A percentile compares a stretch with the other conserved stretches of the same genome.
Conservation (phyloP, 1,140 invertebrate species). For the Drosophila gunungcola region DNA sequence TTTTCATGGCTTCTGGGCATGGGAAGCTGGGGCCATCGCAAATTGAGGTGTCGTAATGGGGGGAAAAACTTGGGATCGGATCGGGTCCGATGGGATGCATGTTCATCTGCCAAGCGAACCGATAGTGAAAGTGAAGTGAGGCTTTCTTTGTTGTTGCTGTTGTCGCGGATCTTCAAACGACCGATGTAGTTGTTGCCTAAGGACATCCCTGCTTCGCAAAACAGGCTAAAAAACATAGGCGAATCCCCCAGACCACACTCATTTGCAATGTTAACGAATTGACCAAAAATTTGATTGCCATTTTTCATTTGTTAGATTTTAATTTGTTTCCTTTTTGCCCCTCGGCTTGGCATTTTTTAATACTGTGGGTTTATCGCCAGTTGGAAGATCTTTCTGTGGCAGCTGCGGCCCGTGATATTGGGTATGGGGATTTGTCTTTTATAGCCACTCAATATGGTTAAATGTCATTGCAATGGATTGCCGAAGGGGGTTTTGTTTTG, state of each 20-base stretch:
- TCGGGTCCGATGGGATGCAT: constrained; percentile 35
- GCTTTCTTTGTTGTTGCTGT: constrained; percentile 50
- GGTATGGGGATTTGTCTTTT: constrained; percentile 31
- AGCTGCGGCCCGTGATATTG: constrained; percentile 34
- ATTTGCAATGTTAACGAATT: constrained; percentile 74
- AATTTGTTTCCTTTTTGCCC: constrained; percentile 29
- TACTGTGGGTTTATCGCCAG: constrained; percentile 18
- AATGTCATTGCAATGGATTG: constrained; percentile 21
- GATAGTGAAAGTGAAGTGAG: constrained; percentile 71
- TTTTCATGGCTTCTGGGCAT: constrained; percentile 77
- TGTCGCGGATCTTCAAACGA: constrained; percentile 51
- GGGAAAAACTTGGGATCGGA: constrained; percentile 39
- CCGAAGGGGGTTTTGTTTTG: constrained; percentile 2
- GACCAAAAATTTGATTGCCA: constrained; percentile 53
- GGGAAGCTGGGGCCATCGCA: constrained; percentile 38
- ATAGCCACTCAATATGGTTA: constrained; percentile 43
- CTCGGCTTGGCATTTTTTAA: constrained; percentile 30
- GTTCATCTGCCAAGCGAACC: constrained; percentile 51
- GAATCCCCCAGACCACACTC: constrained; percentile 34
- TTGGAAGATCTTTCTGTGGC: constrained; percentile 25
- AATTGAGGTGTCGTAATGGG: constrained; percentile 81
- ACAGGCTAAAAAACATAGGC: constrained; percentile 15
- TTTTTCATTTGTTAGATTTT: constrained; percentile 51
- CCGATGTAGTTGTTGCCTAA: constrained; percentile 33
- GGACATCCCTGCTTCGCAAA: constrained; percentile 37